phyloP scores from a whole-genome alignment of 2,888 invertebrate species.

The Scaeva pyrastri region DNA sequence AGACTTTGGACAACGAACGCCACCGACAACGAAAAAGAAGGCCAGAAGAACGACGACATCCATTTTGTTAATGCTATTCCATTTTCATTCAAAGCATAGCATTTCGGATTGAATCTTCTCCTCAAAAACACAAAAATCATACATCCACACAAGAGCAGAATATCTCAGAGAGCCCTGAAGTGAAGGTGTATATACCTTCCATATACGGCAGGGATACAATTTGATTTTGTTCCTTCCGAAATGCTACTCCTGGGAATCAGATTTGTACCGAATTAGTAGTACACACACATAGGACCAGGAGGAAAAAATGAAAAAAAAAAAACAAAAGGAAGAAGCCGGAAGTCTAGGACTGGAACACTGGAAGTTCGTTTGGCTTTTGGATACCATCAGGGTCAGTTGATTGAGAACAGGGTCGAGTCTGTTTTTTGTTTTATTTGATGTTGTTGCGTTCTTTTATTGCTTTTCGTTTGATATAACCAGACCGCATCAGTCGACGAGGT shows the following conservation, averaged over 20 bases:
- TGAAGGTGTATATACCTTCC: slow-evolving; percentile 25
- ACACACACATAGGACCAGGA: slow-evolving; percentile 52
- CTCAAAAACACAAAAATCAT: background rate
- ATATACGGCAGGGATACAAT: slow-evolving; percentile 60
- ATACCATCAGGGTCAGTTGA: slow-evolving; percentile 33
- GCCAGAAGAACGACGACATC: slow-evolving; percentile 7
- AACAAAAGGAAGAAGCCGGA: background rate
- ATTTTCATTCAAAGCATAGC: slow-evolving; percentile 68
- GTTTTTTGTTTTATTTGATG: slow-evolving; percentile 16
- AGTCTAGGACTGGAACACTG: slow-evolving; percentile 18
- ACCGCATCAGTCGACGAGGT: slow-evolving; percentile 45
- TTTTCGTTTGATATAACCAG: slow-evolving; percentile 59
- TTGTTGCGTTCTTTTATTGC: slow-evolving; percentile 51
- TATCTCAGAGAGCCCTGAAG: background rate
- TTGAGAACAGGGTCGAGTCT: slow-evolving; percentile 28
- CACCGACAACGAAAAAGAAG: background rate
- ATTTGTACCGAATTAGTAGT: slow-evolving; percentile 69
- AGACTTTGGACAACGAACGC: no score
- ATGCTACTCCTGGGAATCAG: slow-evolving; percentile 71
- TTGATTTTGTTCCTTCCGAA: slow-evolving; percentile 67
- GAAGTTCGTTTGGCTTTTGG: slow-evolving; percentile 32
- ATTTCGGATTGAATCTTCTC: slow-evolving; percentile 60
- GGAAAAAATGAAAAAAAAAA: background rate
- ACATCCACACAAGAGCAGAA: slow-evolving; percentile 11
- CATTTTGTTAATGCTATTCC: slow-evolving; percentile 69